phyloP scores from a whole-genome alignment of 2,888 invertebrate genomes.

The Eupithecia subumbrata region DNA sequence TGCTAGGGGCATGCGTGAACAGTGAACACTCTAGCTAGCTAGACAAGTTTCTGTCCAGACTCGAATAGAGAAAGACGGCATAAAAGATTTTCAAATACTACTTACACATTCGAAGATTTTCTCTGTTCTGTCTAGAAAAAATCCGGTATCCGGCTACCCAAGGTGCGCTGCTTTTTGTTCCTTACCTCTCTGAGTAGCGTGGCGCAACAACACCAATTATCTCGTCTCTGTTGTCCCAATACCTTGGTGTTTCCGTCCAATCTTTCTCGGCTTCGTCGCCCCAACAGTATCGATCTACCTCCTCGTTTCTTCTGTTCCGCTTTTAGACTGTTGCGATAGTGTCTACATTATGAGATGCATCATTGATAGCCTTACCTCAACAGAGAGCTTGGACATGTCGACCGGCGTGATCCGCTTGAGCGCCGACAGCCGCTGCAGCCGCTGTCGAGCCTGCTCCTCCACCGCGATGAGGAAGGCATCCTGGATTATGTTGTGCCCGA shows the following conservation, averaged over 20 bases:
- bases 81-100: too few relatives aligned
- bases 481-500: slow-evolving; percentile 94
- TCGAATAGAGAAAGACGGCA: too few relatives aligned
- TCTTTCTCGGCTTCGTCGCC: background rate
- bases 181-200: too few relatives aligned
- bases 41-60: too few relatives aligned
- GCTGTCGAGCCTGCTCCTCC: slow-evolving; percentile 96
- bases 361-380: slow-evolving; percentile 86
- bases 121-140: too few relatives aligned
- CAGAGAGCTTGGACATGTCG: slow-evolving; percentile 95
- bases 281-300: background rate
- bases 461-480: slow-evolving; percentile 99
- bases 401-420: slow-evolving; percentile 96
- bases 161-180: too few relatives aligned
- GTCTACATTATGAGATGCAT: background rate
- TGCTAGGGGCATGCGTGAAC: too few relatives aligned
- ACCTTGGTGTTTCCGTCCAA: background rate
- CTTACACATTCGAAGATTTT: too few relatives aligned
- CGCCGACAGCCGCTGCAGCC: slow-evolving; percentile 95
- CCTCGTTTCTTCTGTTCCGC: background rate
- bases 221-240: background rate
- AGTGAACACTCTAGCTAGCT: too few relatives aligned
- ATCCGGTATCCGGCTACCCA: too few relatives aligned
- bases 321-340: background rate
- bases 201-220: too few relatives aligned